A percentile compares a stretch with the other conserved stretches of the same genome.
Conservation (phyloP, 2,113 vertebrate species). For the Felis chaus region DNA sequence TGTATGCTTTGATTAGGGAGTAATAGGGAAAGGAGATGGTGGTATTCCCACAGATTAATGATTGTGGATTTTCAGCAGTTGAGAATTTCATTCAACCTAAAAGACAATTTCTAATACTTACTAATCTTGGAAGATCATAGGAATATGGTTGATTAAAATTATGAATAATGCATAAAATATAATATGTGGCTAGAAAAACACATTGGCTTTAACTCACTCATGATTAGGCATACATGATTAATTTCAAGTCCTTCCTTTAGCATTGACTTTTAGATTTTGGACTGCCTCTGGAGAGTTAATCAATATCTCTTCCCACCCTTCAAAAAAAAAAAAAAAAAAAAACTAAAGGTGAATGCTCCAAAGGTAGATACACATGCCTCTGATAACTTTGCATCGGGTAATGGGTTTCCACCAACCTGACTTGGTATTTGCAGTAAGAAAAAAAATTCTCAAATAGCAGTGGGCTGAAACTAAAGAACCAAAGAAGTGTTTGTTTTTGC, state of each 20-base stretch:
- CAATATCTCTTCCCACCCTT: background rate
- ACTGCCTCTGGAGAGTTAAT: constrained; percentile 30
- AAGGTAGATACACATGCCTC: background rate
- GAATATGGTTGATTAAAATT: constrained; percentile 48
- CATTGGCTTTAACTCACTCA: constrained; percentile 27
- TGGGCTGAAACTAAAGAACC: background rate
- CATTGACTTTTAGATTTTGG: background rate
- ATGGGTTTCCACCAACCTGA: background rate
- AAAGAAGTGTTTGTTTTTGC: background rate
- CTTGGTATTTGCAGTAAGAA: background rate
- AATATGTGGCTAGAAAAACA: constrained; percentile 13
- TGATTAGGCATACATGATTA: background rate
- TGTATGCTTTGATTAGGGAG: constrained; percentile 21
- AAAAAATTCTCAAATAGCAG: background rate
- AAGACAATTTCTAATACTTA: constrained; percentile 50
- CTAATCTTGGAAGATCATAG: background rate
- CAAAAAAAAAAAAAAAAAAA: background rate
- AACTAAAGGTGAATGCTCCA: background rate
- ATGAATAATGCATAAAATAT: constrained; percentile 55
- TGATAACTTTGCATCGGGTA: background rate
- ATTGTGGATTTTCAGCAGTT: constrained; percentile 27
- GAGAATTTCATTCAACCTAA: constrained; percentile 38
- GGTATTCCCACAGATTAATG: constrained; percentile 1
- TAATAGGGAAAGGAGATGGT: background rate
- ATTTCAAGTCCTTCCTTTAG: background rate